Evolutionary conservation across 2,888 invertebrate genomes (phyloP), one percentile per base, ranked within the genome.

Genomic region (Drosophila lutescens): DNA sequence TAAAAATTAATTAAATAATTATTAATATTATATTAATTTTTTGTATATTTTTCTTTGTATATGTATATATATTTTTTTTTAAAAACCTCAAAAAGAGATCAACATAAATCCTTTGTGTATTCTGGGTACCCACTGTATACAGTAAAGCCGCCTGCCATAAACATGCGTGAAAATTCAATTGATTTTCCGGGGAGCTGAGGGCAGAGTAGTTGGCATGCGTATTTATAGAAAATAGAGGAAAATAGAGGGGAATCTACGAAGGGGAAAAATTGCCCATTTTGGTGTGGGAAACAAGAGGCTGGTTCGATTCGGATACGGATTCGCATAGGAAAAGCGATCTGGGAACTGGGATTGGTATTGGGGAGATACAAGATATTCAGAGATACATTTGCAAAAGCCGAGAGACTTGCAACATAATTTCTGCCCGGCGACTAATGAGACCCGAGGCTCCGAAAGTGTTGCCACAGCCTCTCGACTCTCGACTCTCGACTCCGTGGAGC

Each of bases 121-220:
- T 17, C 12, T 20, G 20, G 38, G 30, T 36, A 26, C 15, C 17
- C 41, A 54, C 62, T 72, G 63, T 72, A 62, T 36, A 32, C 47
- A 46, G 41, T 47, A 44, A 15, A 44, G 38, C 44, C 44, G 38
- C 30, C n/a, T 15, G 49, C 38, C 59, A 34, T 59, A 60, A 82
- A 88, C 78, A 86, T 86, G 86, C 82, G 82, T 82, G 88, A 88
- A 82, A 82, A 86, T 86, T 88, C 82, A 82, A 82, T 82, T 88
- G 86, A 82, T 82, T 82, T 88, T 80, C 65, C 57, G 47, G 62
- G 47, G 36, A 65, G 70, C 49, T 32, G 44, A 53, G 20, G 66
- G 62, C 56, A 56, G 58, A 61, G 51, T 51, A 62, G 62, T 55
- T 56, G 85, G 66, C 71, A 57, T 72, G 74, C 68, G 79, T 81